Conservation (phyloP, 2,888 invertebrate species). For the Prosapia bicincta region DNA sequence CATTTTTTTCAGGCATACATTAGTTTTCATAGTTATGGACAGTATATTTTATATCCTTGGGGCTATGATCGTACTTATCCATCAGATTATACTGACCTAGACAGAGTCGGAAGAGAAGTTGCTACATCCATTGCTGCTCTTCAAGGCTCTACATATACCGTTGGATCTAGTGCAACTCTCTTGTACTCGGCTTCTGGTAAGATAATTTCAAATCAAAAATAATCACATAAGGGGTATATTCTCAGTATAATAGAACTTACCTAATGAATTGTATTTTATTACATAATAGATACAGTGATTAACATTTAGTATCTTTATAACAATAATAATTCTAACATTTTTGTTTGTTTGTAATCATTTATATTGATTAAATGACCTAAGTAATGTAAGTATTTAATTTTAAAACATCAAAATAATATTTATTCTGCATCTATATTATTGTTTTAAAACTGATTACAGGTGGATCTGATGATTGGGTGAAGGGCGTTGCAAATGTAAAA, state of each 20-base stretch:
- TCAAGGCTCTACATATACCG: conserved; percentile 63
- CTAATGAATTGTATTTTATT: too few species aligned
- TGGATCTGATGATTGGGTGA: conserved; percentile 90
- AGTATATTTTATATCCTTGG: conserved; percentile 84
- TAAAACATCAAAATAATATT: neutral
- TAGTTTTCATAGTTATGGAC: conserved; percentile 82
- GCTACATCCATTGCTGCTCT: conserved; percentile 61
- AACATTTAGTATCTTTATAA: too few species aligned
- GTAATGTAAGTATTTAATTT: too few species aligned
- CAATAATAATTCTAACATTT: too few species aligned
- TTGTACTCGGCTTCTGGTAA: conserved; percentile 68
- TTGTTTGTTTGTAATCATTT: too few species aligned
- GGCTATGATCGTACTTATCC: conserved; percentile 58
- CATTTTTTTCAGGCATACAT: conserved; percentile 64
- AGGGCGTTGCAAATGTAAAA: conserved; percentile 74
- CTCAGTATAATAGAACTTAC: too few species aligned
- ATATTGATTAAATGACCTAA: too few species aligned
- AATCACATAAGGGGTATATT: too few species aligned
- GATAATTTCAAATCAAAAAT: neutral
- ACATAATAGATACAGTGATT: too few species aligned
- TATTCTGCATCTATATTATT: neutral
- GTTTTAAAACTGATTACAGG: conserved; percentile 53
- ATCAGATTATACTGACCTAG: conserved; percentile 65
- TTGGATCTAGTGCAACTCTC: conserved; percentile 73
- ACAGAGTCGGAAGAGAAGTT: conserved; percentile 65